These are phyloP conservation scores for Atherinomorus stipes DNA, from an alignment of 2,113 vertebrate species.

Conservation along the genomic window DNA sequence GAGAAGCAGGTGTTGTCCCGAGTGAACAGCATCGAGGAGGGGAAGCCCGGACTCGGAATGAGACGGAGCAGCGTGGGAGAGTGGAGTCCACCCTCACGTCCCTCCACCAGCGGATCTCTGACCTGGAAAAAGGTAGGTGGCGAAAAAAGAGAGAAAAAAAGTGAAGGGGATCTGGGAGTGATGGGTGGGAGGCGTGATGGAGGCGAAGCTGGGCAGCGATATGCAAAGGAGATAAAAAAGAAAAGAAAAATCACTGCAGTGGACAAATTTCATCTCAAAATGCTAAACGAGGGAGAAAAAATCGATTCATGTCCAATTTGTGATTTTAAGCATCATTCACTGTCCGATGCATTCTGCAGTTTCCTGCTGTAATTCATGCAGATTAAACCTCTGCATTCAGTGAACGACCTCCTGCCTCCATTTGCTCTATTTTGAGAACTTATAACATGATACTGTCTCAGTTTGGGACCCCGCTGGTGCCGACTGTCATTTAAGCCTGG, in stretches of 20 bases:
- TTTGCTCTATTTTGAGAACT: conserved; percentile 19
- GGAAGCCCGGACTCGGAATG: conserved; percentile 90
- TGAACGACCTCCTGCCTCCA: conserved; percentile 9
- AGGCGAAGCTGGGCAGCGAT: neutral
- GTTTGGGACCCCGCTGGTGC: conserved; percentile 1
- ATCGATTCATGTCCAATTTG: neutral
- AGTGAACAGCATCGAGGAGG: conserved; percentile 95
- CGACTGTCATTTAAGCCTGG: too few relatives aligned
- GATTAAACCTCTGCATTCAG: conserved; percentile 53
- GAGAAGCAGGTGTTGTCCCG: conserved; percentile 96
- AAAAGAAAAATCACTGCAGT: neutral
- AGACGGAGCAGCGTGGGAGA: conserved; percentile 92
- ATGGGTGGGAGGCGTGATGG: neutral
- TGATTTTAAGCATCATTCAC: neutral
- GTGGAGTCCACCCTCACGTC: conserved; percentile 96
- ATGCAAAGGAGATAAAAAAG: too few relatives aligned
- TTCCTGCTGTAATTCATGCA: conserved; percentile 34
- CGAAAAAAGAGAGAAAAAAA: neutral
- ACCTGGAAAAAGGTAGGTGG: conserved; percentile 93
- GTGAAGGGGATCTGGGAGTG: neutral
- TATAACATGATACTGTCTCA: neutral
- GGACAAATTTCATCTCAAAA: neutral
- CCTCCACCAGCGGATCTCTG: conserved; percentile 95
- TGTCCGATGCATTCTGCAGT: neutral
- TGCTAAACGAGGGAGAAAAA: neutral